Conservation (phyloP, 2,888 invertebrate species). For the Platycheirus albimanus region DNA sequence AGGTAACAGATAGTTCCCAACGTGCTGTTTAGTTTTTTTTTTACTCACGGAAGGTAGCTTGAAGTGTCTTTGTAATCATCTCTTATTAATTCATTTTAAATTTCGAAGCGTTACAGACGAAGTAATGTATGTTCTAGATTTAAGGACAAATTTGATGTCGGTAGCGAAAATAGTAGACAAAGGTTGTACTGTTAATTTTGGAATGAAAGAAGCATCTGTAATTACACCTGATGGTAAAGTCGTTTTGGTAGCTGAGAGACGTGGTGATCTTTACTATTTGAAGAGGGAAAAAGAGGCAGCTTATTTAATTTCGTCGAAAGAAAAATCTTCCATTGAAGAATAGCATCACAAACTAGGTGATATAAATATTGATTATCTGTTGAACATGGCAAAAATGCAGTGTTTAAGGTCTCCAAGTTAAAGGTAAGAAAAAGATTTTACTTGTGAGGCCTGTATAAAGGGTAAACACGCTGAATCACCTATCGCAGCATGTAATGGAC, state of each 20-base stretch:
- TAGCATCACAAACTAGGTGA: background rate
- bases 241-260: background rate
- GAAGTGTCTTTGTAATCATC: too few relatives aligned
- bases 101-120: too few relatives aligned
- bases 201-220: conserved; percentile 14
- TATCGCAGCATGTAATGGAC: background rate
- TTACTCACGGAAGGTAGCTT: too few relatives aligned
- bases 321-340: conserved; percentile 4
- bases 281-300: background rate
- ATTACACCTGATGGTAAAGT: too few relatives aligned
- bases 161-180: conserved; percentile 26
- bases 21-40: too few relatives aligned
- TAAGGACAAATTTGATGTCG: conserved; percentile 25
- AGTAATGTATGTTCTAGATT: conserved; percentile 19
- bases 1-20: too few relatives aligned
- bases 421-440: background rate
- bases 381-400: too few relatives aligned
- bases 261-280: background rate
- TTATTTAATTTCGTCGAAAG: background rate
- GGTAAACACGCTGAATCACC: conserved; percentile 1
- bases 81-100: too few relatives aligned
- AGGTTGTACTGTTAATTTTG: conserved; percentile 15
- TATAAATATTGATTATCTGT: background rate
- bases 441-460: background rate
- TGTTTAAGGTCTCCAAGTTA: too few relatives aligned